Evolutionary conservation across 2,888 invertebrate species (phyloP), one percentile per base, ranked within the genome.

Genomic region (Sinelater perroti): DNA sequence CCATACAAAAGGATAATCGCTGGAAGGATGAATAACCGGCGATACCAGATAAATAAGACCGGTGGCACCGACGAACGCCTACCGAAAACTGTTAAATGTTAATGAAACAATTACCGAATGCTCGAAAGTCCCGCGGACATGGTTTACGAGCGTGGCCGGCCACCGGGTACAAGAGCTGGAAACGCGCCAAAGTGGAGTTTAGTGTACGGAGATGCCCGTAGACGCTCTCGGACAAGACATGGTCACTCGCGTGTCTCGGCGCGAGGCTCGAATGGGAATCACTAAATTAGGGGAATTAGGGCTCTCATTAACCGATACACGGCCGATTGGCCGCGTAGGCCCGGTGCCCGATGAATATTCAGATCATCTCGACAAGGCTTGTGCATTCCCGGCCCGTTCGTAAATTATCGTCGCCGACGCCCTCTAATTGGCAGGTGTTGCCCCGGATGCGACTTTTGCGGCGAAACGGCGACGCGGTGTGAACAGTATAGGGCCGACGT

Each of bases 291-390:
- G 70, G 67, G 74, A 75, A 74, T 74, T 74, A 73, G 75, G 68
- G 67, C 71, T 69, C 77, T 77, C 77, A 77, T 77, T 78, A 77
- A 75, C 73, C 71, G 76, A 76, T 77, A 77, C 77, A 76, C 65
- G 58, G 58, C 63, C 63, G 72, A 72, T 72, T 71, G 70, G 64
- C 63, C 53, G 61, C 56, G 56, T 62, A 60, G 65, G 65, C 62
- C 42, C 44, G 40, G 57, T 51, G 55, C 47, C 17, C 64, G 61
- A 69, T 69, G 69, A 69, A 69, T 69, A 69, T 69, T 69, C 67
- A 69, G 63, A 67, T 62, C 57, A 50, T 55, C 60, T 62, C 51
- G 57, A 69, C 69, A 69, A 66, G 67, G 64, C 68, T 68, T 65
- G 64, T 68, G 65, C 67, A 67, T 69, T 69, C 67, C 56, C 31